Percentiles rank a stretch among this genome's conserved stretches.
These are phyloP conservation scores for Iphiclides podalirius DNA, from an alignment of 2,888 invertebrate genomes.

Conservation along the genomic window DNA sequence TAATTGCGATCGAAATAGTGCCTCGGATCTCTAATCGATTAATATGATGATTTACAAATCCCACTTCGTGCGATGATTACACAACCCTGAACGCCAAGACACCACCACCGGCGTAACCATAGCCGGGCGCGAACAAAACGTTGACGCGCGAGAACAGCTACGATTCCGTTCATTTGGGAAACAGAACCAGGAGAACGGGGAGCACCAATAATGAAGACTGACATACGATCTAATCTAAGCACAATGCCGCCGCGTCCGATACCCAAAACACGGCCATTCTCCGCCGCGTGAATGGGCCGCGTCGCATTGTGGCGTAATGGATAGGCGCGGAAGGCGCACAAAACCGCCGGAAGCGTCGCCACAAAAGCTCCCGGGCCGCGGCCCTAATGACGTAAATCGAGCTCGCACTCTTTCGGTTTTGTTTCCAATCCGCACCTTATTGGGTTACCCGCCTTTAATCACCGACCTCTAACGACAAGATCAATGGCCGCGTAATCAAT, in stretches of 20 bases:
- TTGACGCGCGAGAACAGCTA: slow-evolving; percentile 3
- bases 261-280: slow-evolving; percentile 36
- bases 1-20: no score
- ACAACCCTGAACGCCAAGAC: neutral
- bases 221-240: slow-evolving; percentile 37
- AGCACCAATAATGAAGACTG: slow-evolving; percentile 20
- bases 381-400: slow-evolving; percentile 70
- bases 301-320: slow-evolving; percentile 37
- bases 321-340: slow-evolving; percentile 37
- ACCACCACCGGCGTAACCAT: neutral
- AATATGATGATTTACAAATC: no score
- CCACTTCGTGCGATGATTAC: no score
- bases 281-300: slow-evolving; percentile 14
- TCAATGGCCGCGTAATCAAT: slow-evolving; percentile 66
- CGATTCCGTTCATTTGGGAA: slow-evolving; percentile 7
- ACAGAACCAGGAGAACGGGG: slow-evolving; percentile 2
- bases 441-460: slow-evolving; percentile 72
- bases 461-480: slow-evolving; percentile 55
- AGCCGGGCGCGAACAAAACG: slow-evolving; percentile 3
- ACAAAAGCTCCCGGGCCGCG: slow-evolving; percentile 28
- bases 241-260: slow-evolving; percentile 38
- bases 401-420: slow-evolving; percentile 62
- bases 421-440: slow-evolving; percentile 61
- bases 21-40: no score
- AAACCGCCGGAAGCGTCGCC: slow-evolving; percentile 37